phyloP scores from a whole-genome alignment of 2,888 invertebrate species.

The Ptilodon capucinus region DNA sequence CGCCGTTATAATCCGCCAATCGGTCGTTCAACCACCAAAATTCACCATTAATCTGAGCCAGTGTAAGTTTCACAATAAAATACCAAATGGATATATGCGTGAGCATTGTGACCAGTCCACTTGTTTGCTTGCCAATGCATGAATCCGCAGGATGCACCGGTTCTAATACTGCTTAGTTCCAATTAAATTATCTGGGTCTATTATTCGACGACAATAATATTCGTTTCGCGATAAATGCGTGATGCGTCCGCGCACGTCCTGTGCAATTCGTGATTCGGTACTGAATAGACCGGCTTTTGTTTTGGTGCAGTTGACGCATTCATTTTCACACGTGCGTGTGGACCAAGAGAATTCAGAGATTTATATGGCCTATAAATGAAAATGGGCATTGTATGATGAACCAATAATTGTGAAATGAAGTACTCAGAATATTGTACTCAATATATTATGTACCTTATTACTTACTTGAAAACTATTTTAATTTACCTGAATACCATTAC shows the following conservation, averaged over 20 bases:
- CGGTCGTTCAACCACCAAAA: constrained; percentile 73
- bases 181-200: constrained; percentile 48
- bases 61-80: constrained; percentile 38
- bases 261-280: constrained; percentile 36
- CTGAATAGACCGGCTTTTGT: constrained; percentile 41
- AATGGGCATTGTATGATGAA: neutral
- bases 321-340: constrained; percentile 2
- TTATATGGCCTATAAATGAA: too few species aligned
- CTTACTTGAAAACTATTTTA: too few species aligned
- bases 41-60: constrained; percentile 63
- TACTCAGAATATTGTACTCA: neutral
- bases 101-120: constrained; percentile 44
- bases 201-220: constrained; percentile 62
- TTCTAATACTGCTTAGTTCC: constrained; percentile 57
- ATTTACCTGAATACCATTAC: too few species aligned
- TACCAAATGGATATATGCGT: constrained; percentile 36
- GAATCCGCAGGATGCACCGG: constrained; percentile 62
- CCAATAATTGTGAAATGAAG: neutral
- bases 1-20: constrained; percentile 44
- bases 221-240: constrained; percentile 45
- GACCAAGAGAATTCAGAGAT: neutral
- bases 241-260: constrained; percentile 40
- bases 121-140: constrained; percentile 37
- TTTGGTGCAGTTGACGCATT: constrained; percentile 28
- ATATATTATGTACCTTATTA: too few species aligned